These are phyloP conservation scores for Campoplex nolae DNA, from an alignment of 2,888 invertebrate genomes.

Conservation along the genomic window DNA sequence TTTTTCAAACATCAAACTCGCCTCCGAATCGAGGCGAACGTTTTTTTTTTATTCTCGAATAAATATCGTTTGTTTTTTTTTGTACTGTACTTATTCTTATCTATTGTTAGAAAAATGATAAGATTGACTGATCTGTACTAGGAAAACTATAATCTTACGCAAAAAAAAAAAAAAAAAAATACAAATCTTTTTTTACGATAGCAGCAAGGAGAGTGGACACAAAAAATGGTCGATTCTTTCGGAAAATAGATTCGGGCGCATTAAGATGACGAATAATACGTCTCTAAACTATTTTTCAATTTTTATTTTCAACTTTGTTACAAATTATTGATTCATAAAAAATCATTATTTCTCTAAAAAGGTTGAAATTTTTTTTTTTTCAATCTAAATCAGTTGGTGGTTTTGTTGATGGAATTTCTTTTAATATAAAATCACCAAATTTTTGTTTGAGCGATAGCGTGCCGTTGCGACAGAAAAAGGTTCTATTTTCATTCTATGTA, in stretches of 20 bases:
- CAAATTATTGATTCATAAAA: not conserved
- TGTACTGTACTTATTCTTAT: slow-evolving; percentile 30
- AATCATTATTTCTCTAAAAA: not conserved
- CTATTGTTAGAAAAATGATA: slow-evolving; percentile 32
- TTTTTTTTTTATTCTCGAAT: not conserved
- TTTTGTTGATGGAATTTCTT: not conserved
- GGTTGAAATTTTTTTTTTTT: not conserved
- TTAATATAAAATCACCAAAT: not conserved
- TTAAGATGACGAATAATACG: not conserved
- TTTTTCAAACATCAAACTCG: not conserved
- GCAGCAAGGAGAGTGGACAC: not conserved
- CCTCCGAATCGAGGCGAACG: not conserved
- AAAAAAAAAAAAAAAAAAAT: not conserved
- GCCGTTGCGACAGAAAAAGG: not conserved
- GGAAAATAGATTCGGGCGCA: not conserved
- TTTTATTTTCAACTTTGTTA: not conserved
- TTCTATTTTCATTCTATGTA: not conserved
- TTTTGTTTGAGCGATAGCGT: not conserved
- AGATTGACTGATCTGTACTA: slow-evolving; percentile 13
- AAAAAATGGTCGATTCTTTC: not conserved
- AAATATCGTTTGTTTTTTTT: not conserved
- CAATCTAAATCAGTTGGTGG: not conserved
- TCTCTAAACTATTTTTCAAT: not conserved
- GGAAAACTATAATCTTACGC: not conserved
- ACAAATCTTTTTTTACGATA: not conserved